These are phyloP conservation scores for Trimorus sp. DNA, from an alignment of 2,888 invertebrate species.

Conservation along the genomic window DNA sequence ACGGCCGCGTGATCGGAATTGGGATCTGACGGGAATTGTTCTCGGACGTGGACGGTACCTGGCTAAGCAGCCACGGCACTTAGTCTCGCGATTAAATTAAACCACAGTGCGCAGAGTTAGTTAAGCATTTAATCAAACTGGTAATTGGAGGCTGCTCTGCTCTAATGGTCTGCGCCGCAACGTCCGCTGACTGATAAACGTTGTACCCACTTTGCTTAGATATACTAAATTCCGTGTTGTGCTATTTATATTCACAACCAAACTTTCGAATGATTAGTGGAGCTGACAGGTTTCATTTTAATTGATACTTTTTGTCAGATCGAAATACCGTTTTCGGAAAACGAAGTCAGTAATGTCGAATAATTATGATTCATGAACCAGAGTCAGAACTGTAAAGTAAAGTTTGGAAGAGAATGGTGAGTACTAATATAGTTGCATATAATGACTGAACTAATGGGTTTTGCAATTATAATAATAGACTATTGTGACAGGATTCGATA, in stretches of 20 bases:
- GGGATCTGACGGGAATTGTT: slow-evolving; percentile 72
- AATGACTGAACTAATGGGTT: no score
- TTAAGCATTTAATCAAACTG: slow-evolving; percentile 81
- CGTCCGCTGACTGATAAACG: slow-evolving; percentile 75
- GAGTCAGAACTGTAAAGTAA: no score
- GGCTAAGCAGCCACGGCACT: slow-evolving; percentile 74
- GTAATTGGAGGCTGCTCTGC: slow-evolving; percentile 80
- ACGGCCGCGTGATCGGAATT: slow-evolving; percentile 67
- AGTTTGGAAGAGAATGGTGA: no score
- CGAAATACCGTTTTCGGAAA: no score
- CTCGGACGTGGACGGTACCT: slow-evolving; percentile 69
- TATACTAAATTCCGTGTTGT: slow-evolving; percentile 22
- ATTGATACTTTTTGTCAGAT: no score
- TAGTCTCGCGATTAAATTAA: slow-evolving; percentile 81
- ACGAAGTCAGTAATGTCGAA: no score
- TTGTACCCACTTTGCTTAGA: slow-evolving; percentile 56
- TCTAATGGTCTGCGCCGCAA: slow-evolving; percentile 77
- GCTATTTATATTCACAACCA: slow-evolving; percentile 9
- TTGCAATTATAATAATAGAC: no score
- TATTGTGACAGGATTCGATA: no score
- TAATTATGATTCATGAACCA: no score
- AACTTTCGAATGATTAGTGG: no score
- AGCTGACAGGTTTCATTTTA: no score
- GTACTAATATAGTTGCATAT: no score
- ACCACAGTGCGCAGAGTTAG: slow-evolving; percentile 80